Evolutionary conservation across 2,797 vertebrate species (phyloP).

Genomic region (Sciaenops ocellatus): DNA sequence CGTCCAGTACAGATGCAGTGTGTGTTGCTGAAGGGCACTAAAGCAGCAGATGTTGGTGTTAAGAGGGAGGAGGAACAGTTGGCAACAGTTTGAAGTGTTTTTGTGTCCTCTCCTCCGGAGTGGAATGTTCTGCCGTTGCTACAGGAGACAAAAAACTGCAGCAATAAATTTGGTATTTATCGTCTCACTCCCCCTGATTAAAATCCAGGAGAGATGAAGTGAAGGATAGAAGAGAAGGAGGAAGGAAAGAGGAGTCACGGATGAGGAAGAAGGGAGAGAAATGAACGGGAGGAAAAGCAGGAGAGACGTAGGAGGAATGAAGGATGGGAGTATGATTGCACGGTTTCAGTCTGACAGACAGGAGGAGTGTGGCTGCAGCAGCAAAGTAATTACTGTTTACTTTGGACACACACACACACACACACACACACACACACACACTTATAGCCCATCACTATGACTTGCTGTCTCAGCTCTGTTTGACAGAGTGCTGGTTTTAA

Average conservation of each 20-base stretch:
- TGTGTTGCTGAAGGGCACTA: slow-evolving; percentile 41
- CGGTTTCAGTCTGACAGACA: slow-evolving; percentile 67
- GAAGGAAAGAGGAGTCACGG: no score
- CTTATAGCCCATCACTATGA: slow-evolving; percentile 40
- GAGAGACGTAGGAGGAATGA: slow-evolving; percentile 47
- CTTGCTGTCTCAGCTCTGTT: slow-evolving; percentile 67
- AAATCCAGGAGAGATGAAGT: slow-evolving; percentile 18
- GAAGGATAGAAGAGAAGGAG: not conserved
- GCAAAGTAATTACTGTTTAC: slow-evolving; percentile 79
- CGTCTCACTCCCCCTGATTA: slow-evolving; percentile 3
- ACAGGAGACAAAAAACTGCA: not conserved
- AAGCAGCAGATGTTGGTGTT: slow-evolving; percentile 28
- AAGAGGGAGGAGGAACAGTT: not conserved
- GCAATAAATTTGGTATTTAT: slow-evolving; percentile 23
- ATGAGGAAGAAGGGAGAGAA: not conserved
- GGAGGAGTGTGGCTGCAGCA: slow-evolving; percentile 71
- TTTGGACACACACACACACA: slow-evolving; percentile 54
- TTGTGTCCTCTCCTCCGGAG: not conserved
- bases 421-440: slow-evolving; percentile 21
- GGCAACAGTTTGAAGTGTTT: not conserved
- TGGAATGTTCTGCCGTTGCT: not conserved
- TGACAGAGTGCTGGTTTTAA: slow-evolving; percentile 33
- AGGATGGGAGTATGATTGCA: slow-evolving; percentile 71
- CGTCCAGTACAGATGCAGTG: slow-evolving; percentile 30
- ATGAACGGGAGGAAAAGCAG: not conserved